Conservation (phyloP, 2,888 invertebrate species). For the Pandemis corylana region DNA sequence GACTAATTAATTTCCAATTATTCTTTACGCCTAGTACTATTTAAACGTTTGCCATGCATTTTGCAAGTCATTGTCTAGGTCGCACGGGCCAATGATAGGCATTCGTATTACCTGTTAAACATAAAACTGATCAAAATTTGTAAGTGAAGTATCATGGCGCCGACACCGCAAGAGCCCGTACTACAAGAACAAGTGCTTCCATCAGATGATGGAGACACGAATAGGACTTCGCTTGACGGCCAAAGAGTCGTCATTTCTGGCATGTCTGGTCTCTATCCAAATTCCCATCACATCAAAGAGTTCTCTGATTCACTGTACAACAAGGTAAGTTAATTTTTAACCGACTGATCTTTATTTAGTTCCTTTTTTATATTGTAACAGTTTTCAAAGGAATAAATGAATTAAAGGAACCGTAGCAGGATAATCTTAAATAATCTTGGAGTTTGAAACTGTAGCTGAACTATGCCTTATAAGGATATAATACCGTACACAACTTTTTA, state of each 20-base stretch:
- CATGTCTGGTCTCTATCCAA: constrained; percentile 62
- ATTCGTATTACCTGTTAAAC: background rate
- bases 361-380: too few species aligned
- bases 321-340: constrained; percentile 50
- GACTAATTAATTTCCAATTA: background rate
- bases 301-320: constrained; percentile 61
- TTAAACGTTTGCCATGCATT: background rate
- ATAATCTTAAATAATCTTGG: too few species aligned
- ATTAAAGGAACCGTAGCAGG: too few species aligned
- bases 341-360: too few species aligned
- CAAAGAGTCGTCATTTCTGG: constrained; percentile 58
- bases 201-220: background rate
- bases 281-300: constrained; percentile 53
- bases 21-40: background rate
- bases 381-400: too few species aligned
- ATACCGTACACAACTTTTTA: too few species aligned
- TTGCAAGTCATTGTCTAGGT: background rate
- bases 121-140: background rate
- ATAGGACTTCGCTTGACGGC: background rate
- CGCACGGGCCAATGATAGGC: background rate
- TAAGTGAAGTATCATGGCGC: constrained; percentile 26
- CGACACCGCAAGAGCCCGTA: constrained; percentile 35
- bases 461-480: too few species aligned
- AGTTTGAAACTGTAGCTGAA: too few species aligned
- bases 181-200: background rate